A percentile compares a stretch with the other conserved stretches of the same genome.
These are phyloP conservation scores for Ifrita kowaldi DNA, from an alignment of 2,113 vertebrate genomes.

Conservation along the genomic window DNA sequence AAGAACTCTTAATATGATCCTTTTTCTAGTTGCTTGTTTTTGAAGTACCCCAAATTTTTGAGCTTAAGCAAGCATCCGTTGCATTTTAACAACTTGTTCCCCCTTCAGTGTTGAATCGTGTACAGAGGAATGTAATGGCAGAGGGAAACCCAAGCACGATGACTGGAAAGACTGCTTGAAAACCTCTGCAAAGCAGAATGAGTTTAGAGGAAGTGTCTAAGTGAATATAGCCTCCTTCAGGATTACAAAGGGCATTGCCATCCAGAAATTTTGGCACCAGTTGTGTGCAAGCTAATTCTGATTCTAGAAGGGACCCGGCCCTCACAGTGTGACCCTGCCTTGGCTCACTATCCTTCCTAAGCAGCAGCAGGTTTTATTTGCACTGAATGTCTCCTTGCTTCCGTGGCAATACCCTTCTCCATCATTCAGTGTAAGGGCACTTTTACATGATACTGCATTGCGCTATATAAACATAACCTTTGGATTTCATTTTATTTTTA, in stretches of 20 bases:
- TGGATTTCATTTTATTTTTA: not conserved
- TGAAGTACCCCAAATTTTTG: not conserved
- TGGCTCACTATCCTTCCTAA: not conserved
- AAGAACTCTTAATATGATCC: not conserved
- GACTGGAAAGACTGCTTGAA: not conserved
- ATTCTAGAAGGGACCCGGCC: not conserved
- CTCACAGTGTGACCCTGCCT: not conserved
- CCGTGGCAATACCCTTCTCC: not conserved
- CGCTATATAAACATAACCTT: not conserved
- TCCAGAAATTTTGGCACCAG: not conserved
- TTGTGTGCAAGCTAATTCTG: not conserved
- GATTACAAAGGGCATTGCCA: not conserved
- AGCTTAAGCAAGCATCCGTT: not conserved
- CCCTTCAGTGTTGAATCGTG: not conserved
- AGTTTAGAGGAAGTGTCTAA: not conserved
- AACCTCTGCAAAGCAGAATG: not conserved
- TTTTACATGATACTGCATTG: not conserved
- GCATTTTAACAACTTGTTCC: not conserved
- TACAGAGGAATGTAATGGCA: not conserved
- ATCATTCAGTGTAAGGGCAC: not conserved
- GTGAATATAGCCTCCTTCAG: not conserved
- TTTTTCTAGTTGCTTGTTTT: not conserved
- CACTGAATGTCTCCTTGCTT: not conserved
- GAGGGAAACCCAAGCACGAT: not conserved
- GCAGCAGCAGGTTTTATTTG: not conserved